Evolutionary conservation across 2,797 vertebrate species (phyloP), one percentile per base, ranked within the genome.

Genomic region (Poeciliopsis paucimaculata): DNA sequence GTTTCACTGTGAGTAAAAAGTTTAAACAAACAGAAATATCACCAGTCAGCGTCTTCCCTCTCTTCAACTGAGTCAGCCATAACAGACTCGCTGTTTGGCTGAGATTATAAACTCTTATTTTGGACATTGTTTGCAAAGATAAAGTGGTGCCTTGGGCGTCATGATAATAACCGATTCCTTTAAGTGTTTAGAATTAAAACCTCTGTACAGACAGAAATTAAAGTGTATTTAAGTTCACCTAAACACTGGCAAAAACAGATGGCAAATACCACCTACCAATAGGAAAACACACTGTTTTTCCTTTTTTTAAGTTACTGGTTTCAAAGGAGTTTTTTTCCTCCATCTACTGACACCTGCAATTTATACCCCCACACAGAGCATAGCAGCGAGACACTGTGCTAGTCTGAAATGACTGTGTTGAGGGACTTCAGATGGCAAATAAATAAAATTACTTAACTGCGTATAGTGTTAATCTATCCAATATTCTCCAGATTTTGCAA

Each of bases 11-110:
- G 82, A 94, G 89, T 93, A 89, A 91, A 94, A 93, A 74, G 90
- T 93, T 95, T 95, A 95, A 95, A 94, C 93, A 94, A 95, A 95
- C 93, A 93, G 84, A 93, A 95, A 94, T 94, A 94, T 95, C 93
- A 94, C 83, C 84, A 91, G 93, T 95, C 94, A 94, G 94, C 95
- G 90, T 95, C 94, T 95, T 88, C 84, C 85, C 26, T 45, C 82
- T 45, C 83, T 82, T 84, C 80, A 88, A 82, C 79, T 68, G 84
- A 82, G 89, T 84, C 78, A 76, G 88, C 86, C 85, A 91, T 91
- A 93, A 92, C 86, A 85, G 89, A 89, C 43, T 89, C 89, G 88
- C 89, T 94, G 91, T 94, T 92, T 87, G 28, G 88, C 88, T 89
- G 80, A 86, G 88, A 91, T 92, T 85, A 90, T 88, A 93, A 92